Percentiles rank a stretch among this genome's conserved stretches.
phyloP scores from a whole-genome alignment of 2,888 invertebrate genomes.

The Megalurothrips usitatus region DNA sequence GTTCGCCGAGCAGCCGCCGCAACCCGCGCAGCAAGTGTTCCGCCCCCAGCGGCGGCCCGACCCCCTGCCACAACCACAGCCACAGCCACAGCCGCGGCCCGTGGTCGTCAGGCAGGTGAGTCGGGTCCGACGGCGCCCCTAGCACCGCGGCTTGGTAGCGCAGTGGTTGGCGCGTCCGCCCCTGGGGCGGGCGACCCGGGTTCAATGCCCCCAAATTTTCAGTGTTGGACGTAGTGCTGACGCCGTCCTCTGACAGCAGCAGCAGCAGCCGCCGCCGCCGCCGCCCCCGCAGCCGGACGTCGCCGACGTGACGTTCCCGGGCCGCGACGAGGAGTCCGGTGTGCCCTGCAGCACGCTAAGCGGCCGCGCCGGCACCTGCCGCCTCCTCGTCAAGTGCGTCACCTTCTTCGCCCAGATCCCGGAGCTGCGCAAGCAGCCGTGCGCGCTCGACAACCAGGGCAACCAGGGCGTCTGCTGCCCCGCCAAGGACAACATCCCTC shows the following conservation, averaged over 20 bases:
- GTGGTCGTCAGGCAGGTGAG: background rate
- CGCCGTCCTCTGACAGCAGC: too few species aligned
- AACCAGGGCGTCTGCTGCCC: constrained; percentile 46
- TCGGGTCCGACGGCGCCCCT: background rate
- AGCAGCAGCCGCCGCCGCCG: background rate
- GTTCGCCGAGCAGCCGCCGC: constrained; percentile 30
- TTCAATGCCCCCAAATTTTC: too few species aligned
- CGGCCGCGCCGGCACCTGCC: constrained; percentile 43
- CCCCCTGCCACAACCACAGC: constrained; percentile 22
- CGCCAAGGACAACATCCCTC: background rate
- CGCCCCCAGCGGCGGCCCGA: constrained; percentile 29
- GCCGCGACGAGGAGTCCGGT: background rate
- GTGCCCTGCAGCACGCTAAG: constrained; percentile 40
- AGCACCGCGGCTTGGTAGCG: too few species aligned
- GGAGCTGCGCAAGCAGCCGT: constrained; percentile 43
- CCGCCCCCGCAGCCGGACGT: background rate
- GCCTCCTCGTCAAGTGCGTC: constrained; percentile 44
- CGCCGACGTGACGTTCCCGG: constrained; percentile 27
- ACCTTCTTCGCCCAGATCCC: constrained; percentile 45
- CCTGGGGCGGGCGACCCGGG: too few species aligned
- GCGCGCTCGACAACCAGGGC: constrained; percentile 39
- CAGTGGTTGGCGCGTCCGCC: too few species aligned
- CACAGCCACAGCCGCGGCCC: background rate
- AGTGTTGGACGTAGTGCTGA: too few species aligned
- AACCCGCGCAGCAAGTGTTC: constrained; percentile 21